A percentile compares a stretch with the other conserved stretches of the same genome.
Conservation (phyloP, 2,113 vertebrate genomes). For the Siphamia tubifer region DNA sequence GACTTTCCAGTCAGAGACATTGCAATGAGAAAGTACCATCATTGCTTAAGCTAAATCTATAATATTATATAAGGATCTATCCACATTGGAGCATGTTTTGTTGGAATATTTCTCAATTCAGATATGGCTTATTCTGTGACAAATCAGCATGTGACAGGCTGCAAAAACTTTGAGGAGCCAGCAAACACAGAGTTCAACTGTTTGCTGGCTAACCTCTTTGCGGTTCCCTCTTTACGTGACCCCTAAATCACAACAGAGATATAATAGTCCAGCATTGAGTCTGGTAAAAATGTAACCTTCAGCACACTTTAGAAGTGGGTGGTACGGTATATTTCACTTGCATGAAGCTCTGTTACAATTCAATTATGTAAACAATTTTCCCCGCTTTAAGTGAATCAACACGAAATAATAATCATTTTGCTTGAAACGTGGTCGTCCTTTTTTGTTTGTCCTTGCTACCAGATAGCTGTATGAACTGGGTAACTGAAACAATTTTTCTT, state of each 20-base stretch:
- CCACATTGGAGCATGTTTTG: constrained; percentile 6
- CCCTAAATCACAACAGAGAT: constrained; percentile 63
- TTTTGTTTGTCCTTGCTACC: constrained; percentile 36
- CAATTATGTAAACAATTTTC: constrained; percentile 40
- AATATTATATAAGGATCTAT: neutral
- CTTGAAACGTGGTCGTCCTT: neutral
- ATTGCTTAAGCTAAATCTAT: neutral
- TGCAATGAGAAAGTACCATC: neutral
- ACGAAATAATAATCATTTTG: constrained; percentile 10
- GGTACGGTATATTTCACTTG: constrained; percentile 53
- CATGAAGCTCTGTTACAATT: constrained; percentile 53
- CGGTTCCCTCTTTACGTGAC: constrained; percentile 69
- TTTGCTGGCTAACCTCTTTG: constrained; percentile 69
- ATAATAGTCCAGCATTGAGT: constrained; percentile 45
- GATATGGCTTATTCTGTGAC: constrained; percentile 26
- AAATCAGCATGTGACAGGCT: constrained; percentile 53
- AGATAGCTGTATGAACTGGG: constrained; percentile 35
- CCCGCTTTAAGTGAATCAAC: constrained; percentile 36
- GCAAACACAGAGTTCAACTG: constrained; percentile 29
- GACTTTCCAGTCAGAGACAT: neutral
- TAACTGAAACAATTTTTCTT: constrained; percentile 31
- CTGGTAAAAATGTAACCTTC: constrained; percentile 66
- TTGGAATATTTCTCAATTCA: constrained; percentile 1
- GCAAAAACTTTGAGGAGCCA: constrained; percentile 23
- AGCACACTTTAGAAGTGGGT: constrained; percentile 62